phyloP scores from a whole-genome alignment of 1,140 invertebrate species.

The Drosophila bipectinata region DNA sequence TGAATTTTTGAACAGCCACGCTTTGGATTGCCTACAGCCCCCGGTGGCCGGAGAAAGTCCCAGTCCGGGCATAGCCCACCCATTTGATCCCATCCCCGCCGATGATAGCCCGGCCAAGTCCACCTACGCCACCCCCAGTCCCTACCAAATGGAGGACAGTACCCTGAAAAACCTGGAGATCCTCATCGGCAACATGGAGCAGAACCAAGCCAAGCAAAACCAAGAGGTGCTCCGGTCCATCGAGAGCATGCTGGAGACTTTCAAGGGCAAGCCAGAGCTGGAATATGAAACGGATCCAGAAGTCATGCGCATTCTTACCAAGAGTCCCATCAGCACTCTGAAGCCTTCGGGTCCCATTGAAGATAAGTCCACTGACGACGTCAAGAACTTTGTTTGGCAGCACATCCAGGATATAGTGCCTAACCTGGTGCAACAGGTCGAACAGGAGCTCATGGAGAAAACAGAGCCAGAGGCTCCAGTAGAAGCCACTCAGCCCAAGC shows the following conservation, averaged over 20 bases:
- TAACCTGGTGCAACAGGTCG: conserved; percentile 83
- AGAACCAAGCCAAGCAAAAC: conserved; percentile 81
- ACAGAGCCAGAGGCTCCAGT: neutral
- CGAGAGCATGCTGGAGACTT: conserved; percentile 74
- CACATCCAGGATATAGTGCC: conserved; percentile 83
- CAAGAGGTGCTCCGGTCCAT: conserved; percentile 75
- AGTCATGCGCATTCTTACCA: conserved; percentile 74
- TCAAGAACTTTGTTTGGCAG: conserved; percentile 82
- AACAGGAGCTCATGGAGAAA: conserved; percentile 72
- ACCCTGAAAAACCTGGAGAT: conserved; percentile 82
- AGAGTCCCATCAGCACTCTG: conserved; percentile 72
- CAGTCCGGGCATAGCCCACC: conserved; percentile 38
- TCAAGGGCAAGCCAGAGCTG: conserved; percentile 57
- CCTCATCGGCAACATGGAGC: conserved; percentile 83
- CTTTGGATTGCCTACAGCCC: conserved; percentile 74
- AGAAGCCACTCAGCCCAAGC: neutral
- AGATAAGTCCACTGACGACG: conserved; percentile 56
- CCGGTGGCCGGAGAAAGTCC: conserved; percentile 42
- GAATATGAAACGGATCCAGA: conserved; percentile 77
- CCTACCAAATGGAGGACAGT: conserved; percentile 71
- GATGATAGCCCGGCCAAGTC: conserved; percentile 67
- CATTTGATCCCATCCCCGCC: conserved; percentile 40
- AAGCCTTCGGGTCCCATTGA: conserved; percentile 21
- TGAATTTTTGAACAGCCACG: conserved; percentile 78
- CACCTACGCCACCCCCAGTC: conserved; percentile 71